Percentiles rank a stretch among this genome's conserved stretches.
Evolutionary conservation across 2,888 invertebrate genomes (phyloP).

Genomic region (Drosophila infuscata): DNA sequence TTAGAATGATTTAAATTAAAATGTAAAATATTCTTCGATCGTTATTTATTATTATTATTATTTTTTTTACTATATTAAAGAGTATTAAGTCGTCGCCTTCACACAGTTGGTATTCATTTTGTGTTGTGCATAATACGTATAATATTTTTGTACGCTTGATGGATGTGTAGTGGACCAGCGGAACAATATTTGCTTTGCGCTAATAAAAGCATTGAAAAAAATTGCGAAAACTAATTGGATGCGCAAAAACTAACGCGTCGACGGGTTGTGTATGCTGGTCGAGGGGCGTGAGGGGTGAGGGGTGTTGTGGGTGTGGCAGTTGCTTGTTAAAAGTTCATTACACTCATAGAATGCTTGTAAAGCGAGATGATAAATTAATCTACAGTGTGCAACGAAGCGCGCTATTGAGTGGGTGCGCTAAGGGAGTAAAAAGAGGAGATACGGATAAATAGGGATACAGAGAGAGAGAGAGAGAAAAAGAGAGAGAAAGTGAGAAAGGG

Average conservation of each 20-base stretch:
- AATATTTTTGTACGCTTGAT: constrained; percentile 41
- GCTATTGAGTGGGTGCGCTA: constrained; percentile 72
- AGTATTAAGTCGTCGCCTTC: not conserved
- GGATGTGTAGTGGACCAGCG: constrained; percentile 54
- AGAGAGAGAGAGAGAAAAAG: constrained; percentile 6
- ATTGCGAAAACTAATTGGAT: constrained; percentile 74
- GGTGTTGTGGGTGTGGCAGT: constrained; percentile 56
- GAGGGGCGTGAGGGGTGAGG: constrained; percentile 7
- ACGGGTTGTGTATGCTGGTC: constrained; percentile 5
- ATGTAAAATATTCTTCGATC: not conserved
- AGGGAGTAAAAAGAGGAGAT: constrained; percentile 29
- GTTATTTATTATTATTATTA: not conserved
- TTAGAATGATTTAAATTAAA: not conserved
- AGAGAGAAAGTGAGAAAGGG: not conserved
- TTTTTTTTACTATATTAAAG: not conserved
- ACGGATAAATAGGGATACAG: constrained; percentile 7
- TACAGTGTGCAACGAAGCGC: constrained; percentile 79
- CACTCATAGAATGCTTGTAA: constrained; percentile 80
- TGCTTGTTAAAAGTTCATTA: constrained; percentile 82
- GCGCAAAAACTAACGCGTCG: constrained; percentile 61
- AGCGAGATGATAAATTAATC: constrained; percentile 83
- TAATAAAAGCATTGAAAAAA: constrained; percentile 66
- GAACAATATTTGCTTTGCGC: constrained; percentile 72
- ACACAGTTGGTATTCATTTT: not conserved
- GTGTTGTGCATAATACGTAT: constrained; percentile 12